These are phyloP conservation scores for Paragorgia papillata DNA, from an alignment of 92 coral and sea anemone species.

Conservation along the genomic window DNA sequence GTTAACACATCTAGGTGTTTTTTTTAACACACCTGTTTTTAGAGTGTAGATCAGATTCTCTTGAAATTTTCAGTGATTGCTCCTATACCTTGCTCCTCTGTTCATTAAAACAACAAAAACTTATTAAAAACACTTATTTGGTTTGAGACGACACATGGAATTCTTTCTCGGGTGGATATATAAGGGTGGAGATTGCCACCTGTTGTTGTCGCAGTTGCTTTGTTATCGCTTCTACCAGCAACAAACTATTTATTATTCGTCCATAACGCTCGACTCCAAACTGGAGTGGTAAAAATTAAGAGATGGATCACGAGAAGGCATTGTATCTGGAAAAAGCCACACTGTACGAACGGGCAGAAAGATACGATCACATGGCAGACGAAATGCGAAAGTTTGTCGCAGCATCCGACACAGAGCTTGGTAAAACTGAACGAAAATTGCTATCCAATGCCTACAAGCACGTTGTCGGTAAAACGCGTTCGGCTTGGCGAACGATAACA, in stretches of 20 bases:
- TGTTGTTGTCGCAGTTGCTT: no score
- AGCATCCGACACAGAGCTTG: constrained; percentile 1
- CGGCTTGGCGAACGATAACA: constrained; percentile 8
- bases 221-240: background rate
- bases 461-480: constrained; percentile 23
- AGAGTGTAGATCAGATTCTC: no score
- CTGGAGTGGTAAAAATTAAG: background rate
- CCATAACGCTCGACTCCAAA: no score
- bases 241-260: background rate
- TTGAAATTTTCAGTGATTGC: no score
- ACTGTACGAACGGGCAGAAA: constrained; percentile 24
- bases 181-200: no score
- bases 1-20: no score
- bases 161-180: no score
- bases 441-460: constrained; percentile 32
- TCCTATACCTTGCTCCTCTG: no score
- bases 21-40: no score
- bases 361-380: background rate
- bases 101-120: no score
- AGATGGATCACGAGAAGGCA: background rate
- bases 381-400: constrained; percentile 19
- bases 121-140: no score
- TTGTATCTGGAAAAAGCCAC: constrained; percentile 2
- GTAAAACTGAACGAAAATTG: constrained; percentile 11
- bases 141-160: no score